Base-by-base conservation (phyloP, 1,140 invertebrate genomes). In the Melitaea cinxia region DNA sequence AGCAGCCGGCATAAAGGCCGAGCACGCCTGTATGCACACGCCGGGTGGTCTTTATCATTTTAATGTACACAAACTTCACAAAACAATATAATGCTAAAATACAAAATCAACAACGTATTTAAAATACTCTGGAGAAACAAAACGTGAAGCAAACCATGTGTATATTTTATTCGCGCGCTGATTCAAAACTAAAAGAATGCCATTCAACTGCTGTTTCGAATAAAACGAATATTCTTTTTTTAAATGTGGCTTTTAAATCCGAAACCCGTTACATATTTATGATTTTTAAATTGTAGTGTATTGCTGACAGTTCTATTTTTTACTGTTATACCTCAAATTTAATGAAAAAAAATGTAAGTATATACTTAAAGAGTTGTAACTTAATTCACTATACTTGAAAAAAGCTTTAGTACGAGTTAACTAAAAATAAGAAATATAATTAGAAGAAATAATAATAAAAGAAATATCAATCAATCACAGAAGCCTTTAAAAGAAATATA, bases 31-130 rank as follows among this genome's bases (percentile, higher is more conserved):
- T 73, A 69, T 66, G 60, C 75, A 64, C 70, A 47, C 71, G 66
- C 77, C 87, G 87, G 87, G 85, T 90, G 88, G 88, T 90, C 88
- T 88, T 82, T 88, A 88, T 90, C 88, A 90, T 85, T 79, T 80
- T 76, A 86, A 88, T 75, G 78, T 85, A 90, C 86, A 88, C 85
- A 88, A 68, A 71, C 65, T 78, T 84, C 77, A 80, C 70, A 72
- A 81, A 76, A 83, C 78, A 82, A 78, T 80, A 76, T 77, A 75
- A 82, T 83, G 82, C 77, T 82, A 84, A 88, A 87, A 85, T 72
- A 78, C 71, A 77, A 80, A 84, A 80, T 74, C 73, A 85, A 89
- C 83, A 84, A 59, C 33, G 63, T 47, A 68, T 58, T 58, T 56
- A 53, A 58, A 69, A 67, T 63, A 65, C 61, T 67, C 56, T 70